Evolutionary conservation across 2,888 invertebrate genomes (phyloP), one percentile per base, ranked within the genome.

Genomic region (Esperia sulphurella): DNA sequence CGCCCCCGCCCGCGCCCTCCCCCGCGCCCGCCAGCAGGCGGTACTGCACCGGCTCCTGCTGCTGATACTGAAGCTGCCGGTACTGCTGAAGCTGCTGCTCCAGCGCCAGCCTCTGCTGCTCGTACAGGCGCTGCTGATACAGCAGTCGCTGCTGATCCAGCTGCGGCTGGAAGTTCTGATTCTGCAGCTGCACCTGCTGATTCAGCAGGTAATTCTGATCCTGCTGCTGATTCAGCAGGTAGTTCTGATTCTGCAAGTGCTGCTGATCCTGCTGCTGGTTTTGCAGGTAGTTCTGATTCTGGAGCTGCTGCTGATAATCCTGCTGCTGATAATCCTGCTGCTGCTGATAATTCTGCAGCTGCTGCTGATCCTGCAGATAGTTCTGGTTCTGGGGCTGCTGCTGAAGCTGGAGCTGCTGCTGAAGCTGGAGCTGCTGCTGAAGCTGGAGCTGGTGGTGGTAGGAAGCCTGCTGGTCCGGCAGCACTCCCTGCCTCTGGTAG

Each of bases 11-110:
- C 63, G 62, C 55, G 48, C 41, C 52, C 4, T 2, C 14, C 39
- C 37, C 35, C 21, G 8, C 14, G 13, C 12, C 14, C 41, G 1
- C 71, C 28, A 75, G 57, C 49, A 77, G 63, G 1, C 64, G 63
- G 55, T 75, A 74, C 56, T 74, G 78, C 21, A 64, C 44, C 1
- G 73, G 75, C 43, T 64, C 70, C 43, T 64, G 69, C 14, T 68
- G 62, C 41, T 58, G 65, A 13, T 59, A 52, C 39, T 58, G 57
- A 30, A 64, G 63, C 41, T 72, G 68, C 41, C 68, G 64, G 47
- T 60, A 52, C 57, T 63, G 53, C 43, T 55, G 21, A 50, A 77
- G 43, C 37, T 58, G 55, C 40, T 63, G 63, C 10, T 50, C 54
- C 40, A 52, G 54, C 41, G 64, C 45, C 1, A 71, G 74, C 42